Base-by-base conservation (phyloP, 2,113 vertebrate species). In the Acanthochromis polyacanthus region DNA sequence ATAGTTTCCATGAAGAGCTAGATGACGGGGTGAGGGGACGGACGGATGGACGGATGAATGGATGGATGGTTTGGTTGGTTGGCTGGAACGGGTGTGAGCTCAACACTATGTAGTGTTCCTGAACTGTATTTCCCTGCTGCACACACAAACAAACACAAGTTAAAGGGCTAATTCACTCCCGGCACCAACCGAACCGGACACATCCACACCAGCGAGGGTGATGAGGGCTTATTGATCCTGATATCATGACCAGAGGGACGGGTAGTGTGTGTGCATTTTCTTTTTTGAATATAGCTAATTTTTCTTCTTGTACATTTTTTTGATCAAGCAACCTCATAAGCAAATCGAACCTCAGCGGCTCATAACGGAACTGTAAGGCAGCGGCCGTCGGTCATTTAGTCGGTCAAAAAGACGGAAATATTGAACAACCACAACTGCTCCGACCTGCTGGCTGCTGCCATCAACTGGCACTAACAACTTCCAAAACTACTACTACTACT, bases 281-380 rank as follows among this genome's bases (percentile, higher is more conserved):
- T 80, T 67, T 65, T 30, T 65, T 81, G 30, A 84, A 69, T 46
- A 61, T 67, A 73, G 65, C 69, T 56, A 53, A 57, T 74, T 81
- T 55, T 75, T 73, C 75, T 82, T 81, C 59, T 83, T 89, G 65
- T 87, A 82, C 80, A 0, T 15, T 66, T 10, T 64, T 57, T 71
- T 30, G 72, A 66, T 89, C 69, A 87, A 88, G 23, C 67, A 91
- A 94, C 90, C 92, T 94, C 93, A 94, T 69, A 83, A 84, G 69
- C 71, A 89, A 83, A 85, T 81, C 25, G 65, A 93, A 94, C 93
- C 93, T 95, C 93, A 93, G 89, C 20, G 81, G 83, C 87, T 85
- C 77, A 77, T 74, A 78, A 75, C 43, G n/a, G 76, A 86, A 80
- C 80, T 80, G 89, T 88, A 79, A 71, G 36, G 68, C 80, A 32